Evolutionary conservation across 1,140 invertebrate species (phyloP).

Genomic region (Paracyclopina nana): DNA sequence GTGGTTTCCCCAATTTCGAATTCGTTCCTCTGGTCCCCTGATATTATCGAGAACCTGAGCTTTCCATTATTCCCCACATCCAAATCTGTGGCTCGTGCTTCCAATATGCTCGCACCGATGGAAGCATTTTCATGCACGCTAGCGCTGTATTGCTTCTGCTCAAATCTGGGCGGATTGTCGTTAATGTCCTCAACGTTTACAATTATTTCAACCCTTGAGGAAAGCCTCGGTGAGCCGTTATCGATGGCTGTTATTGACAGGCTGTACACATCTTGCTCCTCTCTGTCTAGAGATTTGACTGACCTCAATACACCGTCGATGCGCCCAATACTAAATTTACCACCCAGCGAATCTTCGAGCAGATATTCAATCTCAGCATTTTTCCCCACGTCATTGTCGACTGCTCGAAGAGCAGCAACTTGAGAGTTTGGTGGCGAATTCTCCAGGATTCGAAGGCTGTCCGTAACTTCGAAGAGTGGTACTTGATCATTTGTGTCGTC

Average conservation of each 20-base stretch:
- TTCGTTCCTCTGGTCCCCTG: conserved; percentile 74
- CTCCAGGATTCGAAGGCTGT: conserved; percentile 47
- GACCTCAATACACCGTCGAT: conserved; percentile 67
- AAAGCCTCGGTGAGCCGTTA: conserved; percentile 58
- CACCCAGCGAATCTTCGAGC: conserved; percentile 32
- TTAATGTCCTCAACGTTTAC: conserved; percentile 72
- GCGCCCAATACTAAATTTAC: conserved; percentile 58
- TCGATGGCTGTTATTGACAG: conserved; percentile 63
- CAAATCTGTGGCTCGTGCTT: conserved; percentile 73
- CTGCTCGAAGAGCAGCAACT: conserved; percentile 68
- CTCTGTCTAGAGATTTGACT: conserved; percentile 57
- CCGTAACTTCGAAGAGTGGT: conserved; percentile 66
- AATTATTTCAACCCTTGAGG: conserved; percentile 42
- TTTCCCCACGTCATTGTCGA: conserved; percentile 74
- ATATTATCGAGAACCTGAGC: conserved; percentile 61
- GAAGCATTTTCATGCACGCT: conserved; percentile 78
- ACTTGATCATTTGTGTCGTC: conserved; percentile 86
- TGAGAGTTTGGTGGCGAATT: conserved; percentile 73
- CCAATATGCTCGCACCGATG: conserved; percentile 67
- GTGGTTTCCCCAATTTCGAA: conserved; percentile 73
- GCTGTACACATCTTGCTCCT: conserved; percentile 54
- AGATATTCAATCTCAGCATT: conserved; percentile 83
- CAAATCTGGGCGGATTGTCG: conserved; percentile 78
- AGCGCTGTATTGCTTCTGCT: conserved; percentile 63
- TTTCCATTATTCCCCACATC: conserved; percentile 73